A percentile compares a stretch with the other conserved stretches of the same genome.
Evolutionary conservation across 2,888 invertebrate genomes (phyloP).

Genomic region (Acanthopleura granulata): DNA sequence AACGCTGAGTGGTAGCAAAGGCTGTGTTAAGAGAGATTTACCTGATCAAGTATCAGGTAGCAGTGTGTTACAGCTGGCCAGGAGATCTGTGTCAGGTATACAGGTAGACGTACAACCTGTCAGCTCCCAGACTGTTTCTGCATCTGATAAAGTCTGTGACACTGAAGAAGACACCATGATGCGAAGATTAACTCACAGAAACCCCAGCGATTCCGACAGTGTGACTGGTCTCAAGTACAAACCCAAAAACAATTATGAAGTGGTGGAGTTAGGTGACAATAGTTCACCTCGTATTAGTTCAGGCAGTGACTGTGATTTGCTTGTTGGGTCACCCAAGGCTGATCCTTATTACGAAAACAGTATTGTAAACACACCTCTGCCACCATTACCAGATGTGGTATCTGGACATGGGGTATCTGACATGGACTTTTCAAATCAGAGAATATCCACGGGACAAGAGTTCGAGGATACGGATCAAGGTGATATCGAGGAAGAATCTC

Average conservation of each 20-base stretch:
- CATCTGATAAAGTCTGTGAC: no score
- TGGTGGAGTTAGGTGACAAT: background rate
- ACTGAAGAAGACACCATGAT: background rate
- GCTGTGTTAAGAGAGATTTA: background rate
- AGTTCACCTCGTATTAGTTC: no score
- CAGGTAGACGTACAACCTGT: no score
- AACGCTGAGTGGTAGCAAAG: no score
- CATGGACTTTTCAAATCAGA: no score
- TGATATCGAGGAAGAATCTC: background rate
- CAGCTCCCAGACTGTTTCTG: no score
- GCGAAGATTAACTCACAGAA: background rate
- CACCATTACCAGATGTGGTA: background rate
- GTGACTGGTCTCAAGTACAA: background rate
- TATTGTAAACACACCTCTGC: background rate
- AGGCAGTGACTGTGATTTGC: no score
- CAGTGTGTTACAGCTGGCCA: background rate
- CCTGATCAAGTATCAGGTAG: background rate
- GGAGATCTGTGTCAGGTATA: no score
- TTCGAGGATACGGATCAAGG: background rate
- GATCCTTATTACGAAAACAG: background rate
- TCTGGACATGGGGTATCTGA: no score
- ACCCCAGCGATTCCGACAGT: background rate
- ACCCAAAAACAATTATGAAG: background rate
- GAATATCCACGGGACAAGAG: background rate
- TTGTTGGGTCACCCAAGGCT: background rate